phyloP scores from a whole-genome alignment of 37 sponge, comb jelly and placozoan genomes.

The Beroe forskalii region DNA sequence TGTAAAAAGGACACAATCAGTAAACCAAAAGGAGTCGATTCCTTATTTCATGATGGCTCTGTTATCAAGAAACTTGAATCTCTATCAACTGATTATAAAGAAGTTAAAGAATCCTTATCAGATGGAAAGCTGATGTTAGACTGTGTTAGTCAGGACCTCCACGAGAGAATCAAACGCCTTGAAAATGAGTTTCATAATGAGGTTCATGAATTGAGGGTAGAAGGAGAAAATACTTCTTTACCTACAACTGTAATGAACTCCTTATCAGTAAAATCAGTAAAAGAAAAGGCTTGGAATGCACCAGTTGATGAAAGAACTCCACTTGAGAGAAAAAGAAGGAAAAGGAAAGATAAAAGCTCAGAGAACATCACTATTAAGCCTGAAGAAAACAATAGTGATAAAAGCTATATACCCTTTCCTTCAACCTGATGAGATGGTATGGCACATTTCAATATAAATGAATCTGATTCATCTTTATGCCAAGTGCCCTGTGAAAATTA shows the following conservation, averaged over 20 bases:
- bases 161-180: not conserved
- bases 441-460: too few species aligned
- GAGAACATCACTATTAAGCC: not conserved
- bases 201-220: not conserved
- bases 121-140: constrained; percentile 13
- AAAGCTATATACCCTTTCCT: constrained; percentile 3
- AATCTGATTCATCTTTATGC: too few species aligned
- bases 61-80: constrained; percentile 33
- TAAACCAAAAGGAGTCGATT: constrained; percentile 19
- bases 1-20: constrained; percentile 30
- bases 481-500: too few species aligned
- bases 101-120: constrained; percentile 22
- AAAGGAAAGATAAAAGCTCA: not conserved
- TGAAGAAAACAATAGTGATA: not conserved
- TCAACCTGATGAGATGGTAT: too few species aligned
- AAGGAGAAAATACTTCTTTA: not conserved
- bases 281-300: not conserved
- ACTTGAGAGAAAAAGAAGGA: not conserved
- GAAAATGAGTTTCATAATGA: constrained; percentile 38
- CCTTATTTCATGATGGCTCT: constrained; percentile 39
- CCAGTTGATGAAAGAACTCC: constrained; percentile 32
- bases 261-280: not conserved
- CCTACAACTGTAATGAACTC: not conserved
- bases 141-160: constrained; percentile 23
- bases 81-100: constrained; percentile 30